A percentile compares a stretch with the other conserved stretches of the same genome.
These are phyloP conservation scores for Phalloptychus januarius DNA, from an alignment of 2,797 vertebrate species.

Conservation along the genomic window DNA sequence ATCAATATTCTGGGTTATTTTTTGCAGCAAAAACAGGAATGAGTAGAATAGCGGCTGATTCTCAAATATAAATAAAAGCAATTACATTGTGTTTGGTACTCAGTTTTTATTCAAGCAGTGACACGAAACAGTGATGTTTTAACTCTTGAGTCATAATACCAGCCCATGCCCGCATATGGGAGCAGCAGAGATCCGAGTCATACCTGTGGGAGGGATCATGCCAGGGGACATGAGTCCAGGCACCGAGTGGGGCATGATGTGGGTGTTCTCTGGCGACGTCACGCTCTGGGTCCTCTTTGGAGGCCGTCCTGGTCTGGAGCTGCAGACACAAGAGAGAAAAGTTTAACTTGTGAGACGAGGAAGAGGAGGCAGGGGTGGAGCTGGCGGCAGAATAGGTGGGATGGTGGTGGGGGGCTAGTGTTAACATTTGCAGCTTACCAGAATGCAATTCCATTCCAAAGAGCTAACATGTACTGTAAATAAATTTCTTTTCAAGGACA, in stretches of 20 bases:
- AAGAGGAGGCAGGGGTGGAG: slow-evolving; percentile 20
- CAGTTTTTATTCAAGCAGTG: not conserved
- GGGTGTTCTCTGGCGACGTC: slow-evolving; percentile 97
- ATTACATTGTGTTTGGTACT: not conserved
- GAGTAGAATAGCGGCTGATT: not conserved
- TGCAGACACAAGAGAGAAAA: slow-evolving; percentile 63
- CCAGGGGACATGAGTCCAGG: slow-evolving; percentile 99
- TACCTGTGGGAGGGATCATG: slow-evolving; percentile 99
- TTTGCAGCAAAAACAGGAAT: not conserved
- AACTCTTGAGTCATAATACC: not conserved
- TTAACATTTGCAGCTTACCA: slow-evolving; percentile 92
- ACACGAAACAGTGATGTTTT: not conserved
- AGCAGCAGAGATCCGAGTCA: slow-evolving; percentile 21
- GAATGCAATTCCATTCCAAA: slow-evolving; percentile 94
- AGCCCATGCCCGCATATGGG: not conserved
- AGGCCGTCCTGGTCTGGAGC: slow-evolving; percentile 99
- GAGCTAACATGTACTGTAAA: slow-evolving; percentile 99
- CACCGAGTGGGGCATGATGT: slow-evolving; percentile 99
- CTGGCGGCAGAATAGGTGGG: slow-evolving; percentile 17
- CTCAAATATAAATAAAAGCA: not conserved
- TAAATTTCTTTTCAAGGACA: slow-evolving; percentile 99
- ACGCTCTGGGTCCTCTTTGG: slow-evolving; percentile 99
- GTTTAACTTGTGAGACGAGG: slow-evolving; percentile 25
- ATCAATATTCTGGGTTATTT: not conserved
- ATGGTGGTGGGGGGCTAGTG: slow-evolving; percentile 35